A percentile compares a stretch with the other conserved stretches of the same genome.
phyloP scores from a whole-genome alignment of 2,888 invertebrate species.

The Sarcophaga rosellei region DNA sequence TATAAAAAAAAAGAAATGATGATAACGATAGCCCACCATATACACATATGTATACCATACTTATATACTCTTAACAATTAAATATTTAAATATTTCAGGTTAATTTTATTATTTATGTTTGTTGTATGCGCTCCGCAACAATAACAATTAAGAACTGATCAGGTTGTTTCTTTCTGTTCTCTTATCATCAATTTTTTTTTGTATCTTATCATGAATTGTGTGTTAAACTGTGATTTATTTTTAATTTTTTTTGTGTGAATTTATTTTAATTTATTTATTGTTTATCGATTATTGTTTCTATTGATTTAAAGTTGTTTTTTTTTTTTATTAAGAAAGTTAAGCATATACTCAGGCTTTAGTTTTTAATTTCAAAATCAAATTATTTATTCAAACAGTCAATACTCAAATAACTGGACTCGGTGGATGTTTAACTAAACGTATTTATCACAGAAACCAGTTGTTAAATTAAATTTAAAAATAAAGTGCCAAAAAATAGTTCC shows the following conservation, averaged over 20 bases:
- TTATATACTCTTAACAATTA: neutral
- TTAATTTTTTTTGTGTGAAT: slow-evolving; percentile 1
- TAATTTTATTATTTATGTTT: slow-evolving; percentile 66
- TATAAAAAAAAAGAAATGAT: neutral
- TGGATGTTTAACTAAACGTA: neutral
- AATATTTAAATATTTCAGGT: slow-evolving; percentile 18
- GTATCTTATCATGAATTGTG: neutral
- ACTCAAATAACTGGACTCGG: neutral
- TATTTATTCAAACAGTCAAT: slow-evolving; percentile 27
- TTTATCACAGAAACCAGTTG: too few species aligned
- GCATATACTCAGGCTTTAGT: slow-evolving; percentile 55
- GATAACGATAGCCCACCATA: slow-evolving; percentile 27
- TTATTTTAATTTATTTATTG: slow-evolving; percentile 22
- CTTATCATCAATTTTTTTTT: neutral
- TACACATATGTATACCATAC: neutral
- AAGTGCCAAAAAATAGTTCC: slow-evolving; percentile 54
- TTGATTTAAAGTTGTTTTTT: slow-evolving; percentile 27
- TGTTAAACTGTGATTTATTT: slow-evolving; percentile 51
- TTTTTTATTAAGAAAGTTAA: slow-evolving; percentile 22
- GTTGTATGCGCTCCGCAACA: neutral
- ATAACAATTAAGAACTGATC: neutral
- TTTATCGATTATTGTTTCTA: slow-evolving; percentile 5
- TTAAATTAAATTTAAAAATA: neutral
- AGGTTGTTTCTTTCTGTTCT: neutral
- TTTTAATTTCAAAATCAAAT: neutral